Evolutionary conservation across 2,797 vertebrate species (phyloP).

Genomic region (Helicolenus hilgendorfi): DNA sequence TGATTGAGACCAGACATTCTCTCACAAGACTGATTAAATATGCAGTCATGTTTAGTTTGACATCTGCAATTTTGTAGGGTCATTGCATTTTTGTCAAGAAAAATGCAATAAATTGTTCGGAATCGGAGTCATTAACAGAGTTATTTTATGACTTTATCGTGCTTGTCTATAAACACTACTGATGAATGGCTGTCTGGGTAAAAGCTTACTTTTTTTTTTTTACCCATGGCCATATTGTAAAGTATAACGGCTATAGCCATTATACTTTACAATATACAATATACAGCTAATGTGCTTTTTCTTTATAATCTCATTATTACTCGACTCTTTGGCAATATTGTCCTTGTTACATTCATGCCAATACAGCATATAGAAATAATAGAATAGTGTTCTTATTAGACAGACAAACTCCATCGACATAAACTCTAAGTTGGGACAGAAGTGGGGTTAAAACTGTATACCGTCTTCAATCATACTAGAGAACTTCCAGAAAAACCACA

Average conservation of each 20-base stretch:
- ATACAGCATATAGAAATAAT: neutral
- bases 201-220: neutral
- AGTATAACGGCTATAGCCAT: neutral
- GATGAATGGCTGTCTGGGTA: neutral
- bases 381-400: constrained; percentile 44
- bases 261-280: neutral
- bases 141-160: neutral
- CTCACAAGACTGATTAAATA: constrained; percentile 12
- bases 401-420: neutral
- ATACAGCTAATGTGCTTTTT: neutral
- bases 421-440: constrained; percentile 33
- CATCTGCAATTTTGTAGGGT: neutral
- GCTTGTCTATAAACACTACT: neutral
- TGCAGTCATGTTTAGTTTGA: constrained; percentile 19
- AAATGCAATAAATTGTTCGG: neutral
- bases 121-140: neutral
- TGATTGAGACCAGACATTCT: neutral
- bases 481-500: constrained; percentile 20
- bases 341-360: no score
- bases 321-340: no score
- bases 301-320: no score
- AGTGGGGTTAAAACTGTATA: constrained; percentile 9
- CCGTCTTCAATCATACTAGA: neutral
- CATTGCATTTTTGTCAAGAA: neutral
- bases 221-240: neutral